phyloP scores from a whole-genome alignment of 2,888 invertebrate genomes.

The Troides aeacus region DNA sequence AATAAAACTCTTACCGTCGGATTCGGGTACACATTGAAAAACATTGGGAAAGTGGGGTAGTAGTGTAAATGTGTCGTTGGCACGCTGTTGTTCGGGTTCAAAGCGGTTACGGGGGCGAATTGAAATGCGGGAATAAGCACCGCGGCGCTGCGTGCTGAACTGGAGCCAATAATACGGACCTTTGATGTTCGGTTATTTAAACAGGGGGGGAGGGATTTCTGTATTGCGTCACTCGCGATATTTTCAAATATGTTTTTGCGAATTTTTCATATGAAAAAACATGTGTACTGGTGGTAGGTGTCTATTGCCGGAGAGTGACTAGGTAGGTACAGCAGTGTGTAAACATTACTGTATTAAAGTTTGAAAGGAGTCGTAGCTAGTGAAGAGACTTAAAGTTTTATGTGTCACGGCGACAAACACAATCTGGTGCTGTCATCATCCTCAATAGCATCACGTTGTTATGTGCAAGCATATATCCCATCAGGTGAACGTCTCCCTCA shows the following conservation, averaged over 20 bases:
- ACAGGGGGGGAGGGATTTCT: slow-evolving; percentile 57
- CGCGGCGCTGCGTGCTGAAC: slow-evolving; percentile 25
- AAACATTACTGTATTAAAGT: too few species aligned
- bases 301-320: too few species aligned
- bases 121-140: slow-evolving; percentile 20
- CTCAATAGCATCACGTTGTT: too few species aligned
- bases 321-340: too few species aligned
- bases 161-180: slow-evolving; percentile 35
- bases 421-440: too few species aligned
- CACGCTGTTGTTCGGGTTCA: slow-evolving; percentile 12
- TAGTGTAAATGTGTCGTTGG: neutral
- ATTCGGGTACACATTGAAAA: neutral
- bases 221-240: slow-evolving; percentile 54
- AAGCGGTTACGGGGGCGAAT: slow-evolving; percentile 23
- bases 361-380: too few species aligned
- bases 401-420: too few species aligned
- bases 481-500: too few species aligned
- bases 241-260: slow-evolving; percentile 37
- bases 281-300: neutral
- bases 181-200: slow-evolving; percentile 72
- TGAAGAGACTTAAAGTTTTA: too few species aligned
- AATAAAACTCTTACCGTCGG: too few species aligned
- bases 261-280: slow-evolving; percentile 41
- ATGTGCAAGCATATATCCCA: too few species aligned
- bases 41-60: slow-evolving; percentile 3